Evolutionary conservation across 2,797 vertebrate genomes (phyloP).

Genomic region (Peromyscus aztecus): DNA sequence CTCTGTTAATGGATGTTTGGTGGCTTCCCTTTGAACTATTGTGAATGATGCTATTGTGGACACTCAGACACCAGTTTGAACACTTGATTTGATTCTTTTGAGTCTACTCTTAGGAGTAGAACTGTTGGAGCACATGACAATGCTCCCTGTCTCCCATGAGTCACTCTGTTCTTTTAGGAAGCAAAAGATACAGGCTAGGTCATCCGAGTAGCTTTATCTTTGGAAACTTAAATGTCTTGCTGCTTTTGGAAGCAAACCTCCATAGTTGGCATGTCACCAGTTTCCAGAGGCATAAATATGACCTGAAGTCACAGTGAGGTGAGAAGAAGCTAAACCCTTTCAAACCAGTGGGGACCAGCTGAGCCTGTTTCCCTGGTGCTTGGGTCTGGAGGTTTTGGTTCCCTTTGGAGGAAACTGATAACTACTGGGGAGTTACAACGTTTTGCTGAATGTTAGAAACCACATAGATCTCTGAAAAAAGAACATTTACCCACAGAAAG

Average conservation of each 20-base stretch:
- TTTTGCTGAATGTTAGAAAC: background rate
- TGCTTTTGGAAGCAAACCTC: background rate
- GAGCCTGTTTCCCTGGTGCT: background rate
- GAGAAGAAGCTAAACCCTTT: background rate
- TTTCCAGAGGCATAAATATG: background rate
- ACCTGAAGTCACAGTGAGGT: background rate
- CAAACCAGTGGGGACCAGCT: background rate
- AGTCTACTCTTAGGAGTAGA: background rate
- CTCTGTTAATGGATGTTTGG: background rate
- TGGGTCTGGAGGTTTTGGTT: background rate
- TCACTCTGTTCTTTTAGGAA: background rate
- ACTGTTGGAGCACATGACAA: background rate
- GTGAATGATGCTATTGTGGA: background rate
- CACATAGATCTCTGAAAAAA: background rate
- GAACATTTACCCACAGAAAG: background rate
- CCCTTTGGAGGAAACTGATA: background rate
- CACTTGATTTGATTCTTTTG: background rate
- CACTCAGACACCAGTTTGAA: background rate
- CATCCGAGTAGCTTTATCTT: background rate
- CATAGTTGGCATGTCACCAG: background rate
- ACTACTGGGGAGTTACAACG: background rate
- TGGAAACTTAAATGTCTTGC: background rate
- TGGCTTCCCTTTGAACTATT: background rate
- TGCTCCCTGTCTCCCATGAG: rapidly evolving
- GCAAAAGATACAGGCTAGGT: too few relatives aligned